Evolutionary conservation across 2,113 vertebrate species (phyloP).

Genomic region (Brienomyrus brachyistius): DNA sequence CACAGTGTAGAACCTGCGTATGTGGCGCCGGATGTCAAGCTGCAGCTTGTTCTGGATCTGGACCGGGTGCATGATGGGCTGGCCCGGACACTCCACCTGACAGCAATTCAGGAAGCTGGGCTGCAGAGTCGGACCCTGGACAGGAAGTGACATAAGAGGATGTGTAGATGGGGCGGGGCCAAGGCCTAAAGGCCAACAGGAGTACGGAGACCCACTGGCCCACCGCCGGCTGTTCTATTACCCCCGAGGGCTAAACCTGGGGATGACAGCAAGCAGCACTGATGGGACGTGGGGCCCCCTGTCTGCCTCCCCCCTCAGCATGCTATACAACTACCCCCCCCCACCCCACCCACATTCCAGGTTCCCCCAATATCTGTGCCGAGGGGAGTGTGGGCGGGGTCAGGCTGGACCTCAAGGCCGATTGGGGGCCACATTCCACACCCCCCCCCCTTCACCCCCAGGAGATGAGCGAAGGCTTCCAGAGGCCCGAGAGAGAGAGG

Average conservation of each 20-base stretch:
- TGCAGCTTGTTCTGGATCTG: conserved; percentile 82
- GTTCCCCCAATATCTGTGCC: background rate
- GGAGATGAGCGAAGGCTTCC: background rate
- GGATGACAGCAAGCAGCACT: conserved; percentile 37
- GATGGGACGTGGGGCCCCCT: background rate
- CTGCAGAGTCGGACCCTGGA: conserved; percentile 69
- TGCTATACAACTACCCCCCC: background rate
- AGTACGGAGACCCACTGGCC: background rate
- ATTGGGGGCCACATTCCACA: background rate
- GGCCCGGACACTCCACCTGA: conserved; percentile 67
- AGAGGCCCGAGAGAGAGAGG: background rate
- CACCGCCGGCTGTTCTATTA: conserved; percentile 20
- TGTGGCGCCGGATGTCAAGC: conserved; percentile 75
- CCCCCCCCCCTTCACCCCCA: background rate
- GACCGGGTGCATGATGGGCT: conserved; percentile 53
- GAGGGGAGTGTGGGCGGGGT: background rate
- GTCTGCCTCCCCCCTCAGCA: background rate
- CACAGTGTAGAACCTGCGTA: conserved; percentile 76
- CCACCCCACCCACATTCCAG: conserved; percentile 3
- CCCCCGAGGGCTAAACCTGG: conserved; percentile 21
- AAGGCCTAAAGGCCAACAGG: background rate
- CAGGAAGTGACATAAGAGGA: conserved; percentile 3
- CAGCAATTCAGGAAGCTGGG: conserved; percentile 79
- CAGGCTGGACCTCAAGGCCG: background rate
- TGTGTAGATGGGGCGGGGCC: background rate